Conservation (phyloP, 2,797 vertebrate species). For the Myripristis jacobus region DNA sequence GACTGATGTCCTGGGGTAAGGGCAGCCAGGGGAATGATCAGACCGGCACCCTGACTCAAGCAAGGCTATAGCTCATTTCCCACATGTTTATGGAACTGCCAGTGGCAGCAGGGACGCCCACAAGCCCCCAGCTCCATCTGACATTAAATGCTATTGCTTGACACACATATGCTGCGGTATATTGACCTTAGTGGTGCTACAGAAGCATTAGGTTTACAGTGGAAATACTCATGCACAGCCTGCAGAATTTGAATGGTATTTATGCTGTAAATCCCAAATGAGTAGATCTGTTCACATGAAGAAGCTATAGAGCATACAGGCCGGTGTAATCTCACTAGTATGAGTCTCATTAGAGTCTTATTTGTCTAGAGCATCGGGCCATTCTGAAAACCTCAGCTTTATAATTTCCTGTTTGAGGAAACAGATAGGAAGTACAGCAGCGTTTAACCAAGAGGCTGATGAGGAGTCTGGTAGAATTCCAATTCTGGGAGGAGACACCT, state of each 20-base stretch:
- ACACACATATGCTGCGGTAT: background rate
- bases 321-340: background rate
- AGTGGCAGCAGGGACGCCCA: slow-evolving; percentile 31
- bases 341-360: background rate
- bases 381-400: slow-evolving; percentile 12
- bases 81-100: slow-evolving; percentile 60
- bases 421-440: slow-evolving; percentile 21
- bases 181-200: slow-evolving; percentile 5
- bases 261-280: background rate
- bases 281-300: background rate
- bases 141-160: slow-evolving; percentile 13
- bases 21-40: slow-evolving; percentile 43
- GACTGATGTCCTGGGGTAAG: slow-evolving; percentile 53
- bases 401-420: slow-evolving; percentile 22
- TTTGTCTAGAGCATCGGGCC: slow-evolving; percentile 3
- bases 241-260: slow-evolving; percentile 4
- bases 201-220: background rate
- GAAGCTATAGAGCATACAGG: background rate
- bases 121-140: slow-evolving; percentile 1
- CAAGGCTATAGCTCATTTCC: slow-evolving; percentile 54
- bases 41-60: slow-evolving; percentile 34
- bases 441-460: slow-evolving; percentile 20
- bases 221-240: slow-evolving; percentile 12
- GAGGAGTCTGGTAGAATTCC: background rate
- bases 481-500: background rate